Evolutionary conservation across 2,888 invertebrate genomes (phyloP).

Genomic region (Drosophila borborema): DNA sequence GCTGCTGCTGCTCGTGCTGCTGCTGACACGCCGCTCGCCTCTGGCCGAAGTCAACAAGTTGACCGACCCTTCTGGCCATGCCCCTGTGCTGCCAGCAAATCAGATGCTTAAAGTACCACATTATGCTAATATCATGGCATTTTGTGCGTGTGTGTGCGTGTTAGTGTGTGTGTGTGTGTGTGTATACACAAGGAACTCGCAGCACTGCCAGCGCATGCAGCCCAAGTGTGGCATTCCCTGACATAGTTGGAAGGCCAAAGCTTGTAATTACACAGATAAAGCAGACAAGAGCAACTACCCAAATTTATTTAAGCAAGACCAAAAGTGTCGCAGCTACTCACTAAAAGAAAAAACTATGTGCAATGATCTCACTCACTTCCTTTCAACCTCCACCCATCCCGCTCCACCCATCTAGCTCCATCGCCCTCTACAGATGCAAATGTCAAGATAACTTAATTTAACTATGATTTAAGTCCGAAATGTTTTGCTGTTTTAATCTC

Average conservation of each 20-base stretch:
- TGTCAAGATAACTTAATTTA: constrained; percentile 24
- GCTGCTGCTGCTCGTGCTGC: constrained; percentile 11
- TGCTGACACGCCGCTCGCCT: not conserved
- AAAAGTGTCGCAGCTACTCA: constrained; percentile 4
- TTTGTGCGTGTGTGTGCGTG: constrained; percentile 26
- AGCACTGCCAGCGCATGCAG: not conserved
- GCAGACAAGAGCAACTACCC: constrained; percentile 56
- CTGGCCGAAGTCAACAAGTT: constrained; percentile 69
- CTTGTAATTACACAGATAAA: constrained; percentile 72
- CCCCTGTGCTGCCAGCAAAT: constrained; percentile 52
- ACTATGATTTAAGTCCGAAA: constrained; percentile 5
- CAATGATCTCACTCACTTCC: not conserved
- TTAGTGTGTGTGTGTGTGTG: constrained; percentile 2
- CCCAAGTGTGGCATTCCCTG: constrained; percentile 22
- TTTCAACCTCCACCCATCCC: too few species aligned
- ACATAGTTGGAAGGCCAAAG: constrained; percentile 22
- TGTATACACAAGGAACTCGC: constrained; percentile 3
- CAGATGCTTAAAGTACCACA: constrained; percentile 71
- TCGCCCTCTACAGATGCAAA: not conserved
- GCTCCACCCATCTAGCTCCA: too few species aligned
- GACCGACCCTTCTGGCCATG: constrained; percentile 48
- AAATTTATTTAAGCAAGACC: constrained; percentile 61
- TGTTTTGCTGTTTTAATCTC: constrained; percentile 11
- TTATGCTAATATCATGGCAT: constrained; percentile 74
- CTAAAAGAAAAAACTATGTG: not conserved